Base-by-base conservation (phyloP, 2,113 vertebrate genomes). In the Oncorhynchus gorbuscha region DNA sequence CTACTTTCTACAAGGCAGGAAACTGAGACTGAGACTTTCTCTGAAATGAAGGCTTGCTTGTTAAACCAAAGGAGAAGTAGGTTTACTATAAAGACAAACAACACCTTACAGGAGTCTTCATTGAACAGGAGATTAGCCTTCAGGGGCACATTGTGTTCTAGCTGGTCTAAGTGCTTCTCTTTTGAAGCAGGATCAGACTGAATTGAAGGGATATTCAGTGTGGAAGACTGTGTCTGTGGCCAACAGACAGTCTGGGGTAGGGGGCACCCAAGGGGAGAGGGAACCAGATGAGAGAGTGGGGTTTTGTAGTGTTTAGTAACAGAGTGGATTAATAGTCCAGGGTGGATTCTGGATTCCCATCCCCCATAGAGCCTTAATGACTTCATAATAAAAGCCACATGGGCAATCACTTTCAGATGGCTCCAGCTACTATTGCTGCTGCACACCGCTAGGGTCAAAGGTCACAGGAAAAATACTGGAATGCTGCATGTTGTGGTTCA, bases 371-470 rank as follows among this genome's bases (percentile, higher is more conserved):
- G 79, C 78, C 81, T 81, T 87, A 89, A 91, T 79, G 74, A 48
- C 84, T 85, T 61, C 80, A 81, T 91, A 93, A 93, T 90, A 89
- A 90, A 92, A 90, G 76, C 83, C 93, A 92, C 88, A 92, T 92
- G 91, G 79, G 72, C 84, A 85, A 92, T 83, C 84, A 89, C 85
- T 92, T 89, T 90, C 89, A 91, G 90, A 89, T 89, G 89, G 85
- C 32, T 35, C 51, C 67, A 20, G 30, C 16, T 69, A 69, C 30
- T 81, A 82, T 71, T 78, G 45, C 72, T 75, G 65, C 80, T 77
- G 79, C n/a, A 86, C 80, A 73, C 77, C 74, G 75, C 48, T 8
- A 72, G 75, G 84, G 73, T 78, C 77, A 84, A 85, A 90, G 81
- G 80, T 71, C 79, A 87, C 32, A 67, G 26, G 45, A 24, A 62